Percentiles rank a stretch among this genome's conserved stretches.
These are phyloP conservation scores for Hystrix brachyura DNA, from an alignment of 2,113 vertebrate genomes.

Conservation along the genomic window DNA sequence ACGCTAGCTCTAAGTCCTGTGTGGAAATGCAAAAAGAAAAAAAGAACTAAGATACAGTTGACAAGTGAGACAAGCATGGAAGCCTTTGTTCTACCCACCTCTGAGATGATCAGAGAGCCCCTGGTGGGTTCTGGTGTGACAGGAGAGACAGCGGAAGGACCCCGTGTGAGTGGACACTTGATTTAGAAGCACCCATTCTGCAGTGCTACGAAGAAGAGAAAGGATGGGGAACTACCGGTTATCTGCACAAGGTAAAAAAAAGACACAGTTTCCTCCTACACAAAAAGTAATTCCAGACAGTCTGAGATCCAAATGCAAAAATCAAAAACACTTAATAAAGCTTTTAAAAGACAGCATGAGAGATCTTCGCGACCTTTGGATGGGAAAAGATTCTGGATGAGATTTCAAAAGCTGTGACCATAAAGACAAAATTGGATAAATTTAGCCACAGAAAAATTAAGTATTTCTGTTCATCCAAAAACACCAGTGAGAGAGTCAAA, in stretches of 20 bases:
- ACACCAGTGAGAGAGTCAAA: not conserved
- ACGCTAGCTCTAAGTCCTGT: not conserved
- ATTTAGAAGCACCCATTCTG: not conserved
- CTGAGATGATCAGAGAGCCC: accelerated
- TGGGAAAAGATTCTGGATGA: not conserved
- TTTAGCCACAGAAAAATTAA: not conserved
- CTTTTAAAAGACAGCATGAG: not conserved
- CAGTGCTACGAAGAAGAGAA: accelerated
- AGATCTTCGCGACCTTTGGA: not conserved
- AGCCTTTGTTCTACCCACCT: not conserved
- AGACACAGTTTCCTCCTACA: not conserved
- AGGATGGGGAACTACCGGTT: accelerated
- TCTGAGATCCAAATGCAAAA: not conserved
- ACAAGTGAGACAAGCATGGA: not conserved
- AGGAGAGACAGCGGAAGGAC: not conserved
- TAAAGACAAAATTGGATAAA: not conserved
- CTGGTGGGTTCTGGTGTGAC: not conserved
- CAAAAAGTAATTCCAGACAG: not conserved
- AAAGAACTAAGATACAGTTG: not conserved
- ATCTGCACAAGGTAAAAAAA: accelerated
- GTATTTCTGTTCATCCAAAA: not conserved
- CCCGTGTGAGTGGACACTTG: accelerated
- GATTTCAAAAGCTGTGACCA: not conserved
- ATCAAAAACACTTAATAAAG: not conserved
- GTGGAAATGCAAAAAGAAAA: not conserved